phyloP scores from a whole-genome alignment of 2,888 invertebrate genomes.

The Calephelis perditalis region DNA sequence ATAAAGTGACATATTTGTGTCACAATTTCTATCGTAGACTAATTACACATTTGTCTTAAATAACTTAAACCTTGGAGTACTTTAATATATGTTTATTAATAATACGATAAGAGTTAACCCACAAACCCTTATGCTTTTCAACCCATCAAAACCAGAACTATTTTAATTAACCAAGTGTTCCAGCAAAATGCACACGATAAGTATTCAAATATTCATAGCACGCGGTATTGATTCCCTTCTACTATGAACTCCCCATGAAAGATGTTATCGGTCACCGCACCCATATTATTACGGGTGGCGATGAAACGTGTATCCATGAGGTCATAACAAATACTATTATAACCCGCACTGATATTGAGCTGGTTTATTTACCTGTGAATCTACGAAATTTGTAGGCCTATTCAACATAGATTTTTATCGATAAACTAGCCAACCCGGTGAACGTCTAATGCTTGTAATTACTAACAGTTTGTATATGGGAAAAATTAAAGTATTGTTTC shows the following conservation, averaged over 20 bases:
- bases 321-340: slow-evolving; percentile 14
- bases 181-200: slow-evolving; percentile 38
- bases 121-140: not conserved
- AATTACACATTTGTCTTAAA: no score
- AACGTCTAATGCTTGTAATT: no score
- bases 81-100: no score
- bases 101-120: no score
- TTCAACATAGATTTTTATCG: no score
- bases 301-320: slow-evolving; percentile 44
- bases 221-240: slow-evolving; percentile 54
- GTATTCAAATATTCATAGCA: slow-evolving; percentile 68
- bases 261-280: slow-evolving; percentile 66
- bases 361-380: slow-evolving; percentile 7
- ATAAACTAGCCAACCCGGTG: no score
- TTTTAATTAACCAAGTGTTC: slow-evolving; percentile 58
- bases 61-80: no score
- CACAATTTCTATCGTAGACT: no score
- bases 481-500: no score
- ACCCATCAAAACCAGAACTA: slow-evolving; percentile 39
- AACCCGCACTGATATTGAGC: slow-evolving; percentile 6
- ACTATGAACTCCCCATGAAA: slow-evolving; percentile 58
- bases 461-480: no score
- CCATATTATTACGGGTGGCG: slow-evolving; percentile 54
- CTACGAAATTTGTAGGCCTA: not conserved
- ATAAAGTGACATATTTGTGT: no score